Evolutionary conservation across 2,888 invertebrate species (phyloP), one percentile per base, ranked within the genome.

Genomic region (Endotricha flammealis): DNA sequence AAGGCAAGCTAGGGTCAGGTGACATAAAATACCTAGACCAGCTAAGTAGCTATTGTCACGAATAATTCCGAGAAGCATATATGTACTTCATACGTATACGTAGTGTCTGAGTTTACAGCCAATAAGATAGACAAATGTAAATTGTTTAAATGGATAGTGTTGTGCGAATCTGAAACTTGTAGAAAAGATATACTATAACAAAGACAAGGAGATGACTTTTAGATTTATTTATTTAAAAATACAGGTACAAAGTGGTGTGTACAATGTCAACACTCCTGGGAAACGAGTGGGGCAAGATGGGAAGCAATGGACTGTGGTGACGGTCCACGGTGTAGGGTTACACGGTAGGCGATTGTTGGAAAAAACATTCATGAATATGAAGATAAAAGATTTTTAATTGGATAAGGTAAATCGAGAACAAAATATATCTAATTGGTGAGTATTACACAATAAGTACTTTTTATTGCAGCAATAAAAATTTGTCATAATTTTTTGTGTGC

Each of bases 221-320:
- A 9, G 17, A 22, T 22, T 22, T 22, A n/a, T 2, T 22, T 6
- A 20, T 6, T 20, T 20, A 16, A 36, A 17, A 30, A 30, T 23
- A 17, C 24, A 31, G 29, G 36, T 31, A 30, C 32, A 20, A 20
- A 20, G 20, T 20, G 44, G 38, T 35, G 36, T 32, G 41, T 40
- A 36, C 47, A 46, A 50, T 65, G 62, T 61, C 58, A 67, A 66
- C 59, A 61, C 53, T 64, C 64, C 64, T 80, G 78, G 68, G 79
- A 80, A 80, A 65, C 72, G 49, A 51, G 66, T 62, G 56, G 56
- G 58, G 66, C 68, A 57, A 57, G 60, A 55, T 61, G 63, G 59
- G 59, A 68, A 57, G 68, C 79, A 74, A 63, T 73, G 71, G 69
- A 66, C 69, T 81, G 76, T 64, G 64, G 63, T 64, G 54, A 53